Evolutionary conservation across 2,113 vertebrate species (phyloP), one percentile per base, ranked within the genome.

Genomic region (Paralichthys olivaceus): DNA sequence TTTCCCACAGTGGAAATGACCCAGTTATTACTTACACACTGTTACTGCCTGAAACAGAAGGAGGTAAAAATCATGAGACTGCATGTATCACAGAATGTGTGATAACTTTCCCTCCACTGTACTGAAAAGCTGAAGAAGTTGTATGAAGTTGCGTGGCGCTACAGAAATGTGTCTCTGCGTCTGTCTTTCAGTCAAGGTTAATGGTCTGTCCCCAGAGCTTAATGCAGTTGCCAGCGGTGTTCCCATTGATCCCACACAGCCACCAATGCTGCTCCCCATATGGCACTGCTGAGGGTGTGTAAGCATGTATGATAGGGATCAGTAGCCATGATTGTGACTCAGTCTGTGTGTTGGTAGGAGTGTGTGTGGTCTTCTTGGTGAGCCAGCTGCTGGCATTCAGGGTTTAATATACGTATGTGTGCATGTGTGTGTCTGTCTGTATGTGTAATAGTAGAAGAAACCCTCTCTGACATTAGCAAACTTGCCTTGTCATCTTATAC

Each of bases 1-100:
- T 86, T 91, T 93, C 91, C 91, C 91, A 93, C 91, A 91, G 85
- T 93, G 82, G 86, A 88, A 91, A 77, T 90, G 86, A 91, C 92
- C 90, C 77, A 84, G 83, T 87, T 90, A 83, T 88, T 77, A 79
- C 40, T 77, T 49, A 55, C 23, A 14, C 56, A 29, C 43, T 76
- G 60, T 82, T 72, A 25, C 66, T 53, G 56, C 77, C 61, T 64
- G 28, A 77, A 63, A 66, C 47, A 55, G 26, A 15, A 56, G 53
- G 51, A 59, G 72, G 80, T 65, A 71, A 77, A 81, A 72, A 75
- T 15, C 59, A 1, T 51, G 62, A 75, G 74, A 70, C 63, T 73
- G 37, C 37, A 13, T 60, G 58, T 40, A 72, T 80, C 23, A 63
- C 22, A 56, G 57, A 23, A 13, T n/a, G 63, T 45, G 2, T 12